Evolutionary conservation across 2,888 invertebrate species (phyloP), one percentile per base, ranked within the genome.

Genomic region (Eucera pruinosa): DNA sequence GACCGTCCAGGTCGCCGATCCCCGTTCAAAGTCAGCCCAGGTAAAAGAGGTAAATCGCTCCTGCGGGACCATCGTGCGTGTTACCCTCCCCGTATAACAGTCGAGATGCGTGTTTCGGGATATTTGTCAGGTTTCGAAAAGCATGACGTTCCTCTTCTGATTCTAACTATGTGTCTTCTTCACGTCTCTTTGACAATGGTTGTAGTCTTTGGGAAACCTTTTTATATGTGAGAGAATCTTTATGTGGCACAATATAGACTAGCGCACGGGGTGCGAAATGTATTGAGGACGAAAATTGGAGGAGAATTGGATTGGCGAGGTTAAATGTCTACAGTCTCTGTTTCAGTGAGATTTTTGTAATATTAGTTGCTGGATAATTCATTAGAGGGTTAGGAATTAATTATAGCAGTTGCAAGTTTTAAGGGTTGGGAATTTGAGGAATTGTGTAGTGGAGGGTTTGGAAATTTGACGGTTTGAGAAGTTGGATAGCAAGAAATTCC

Each of bases 1-100:
- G 94, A 97, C 97, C 88, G 95, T 97, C 88, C 97, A 97, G 94
- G 97, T 97, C 93, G 96, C 96, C 94, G 97, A 97, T 94, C 96
- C 96, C 92, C 96, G 97, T 93, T 95, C 95, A 93, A 97, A 97
- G 93, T 94, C 94, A 92, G 94, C 94, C 89, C 94, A 95, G 94
- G 95, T 95, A 93, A 92, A 91, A 90, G 90, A 92, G 90, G 90
- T 92, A 91, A 91, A 84, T 84, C 77, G 83, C 85, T 86, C 84
- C 57, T 64, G 78, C 80, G 58, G 55, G 52, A 60, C 72, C 73
- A 45, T 25, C 72, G 60, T 54, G 57, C 47, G 54, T 55, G 48
- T 30, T 30, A 41, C 55, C 55, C 36, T 25, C 52, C 4, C 15
- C 1, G 11, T 41, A 36, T n/a, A n/a, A 30, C 45, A 5, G 23